Conservation (phyloP, 92 coral and sea anemone species). For the Anthopleura xanthogrammica region DNA sequence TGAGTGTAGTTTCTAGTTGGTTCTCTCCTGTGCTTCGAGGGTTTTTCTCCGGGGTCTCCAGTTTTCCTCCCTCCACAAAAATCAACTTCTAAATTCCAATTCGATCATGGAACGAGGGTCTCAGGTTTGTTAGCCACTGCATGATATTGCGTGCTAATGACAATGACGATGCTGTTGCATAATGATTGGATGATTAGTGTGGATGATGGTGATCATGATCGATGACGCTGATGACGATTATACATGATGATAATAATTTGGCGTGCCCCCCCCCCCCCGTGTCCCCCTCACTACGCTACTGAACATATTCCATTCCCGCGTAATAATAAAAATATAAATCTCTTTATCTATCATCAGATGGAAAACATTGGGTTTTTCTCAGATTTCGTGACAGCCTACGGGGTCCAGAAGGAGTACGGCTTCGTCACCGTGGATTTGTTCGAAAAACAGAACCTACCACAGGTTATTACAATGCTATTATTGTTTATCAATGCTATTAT, state of each 20-base stretch:
- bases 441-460: conserved; percentile 71
- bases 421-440: conserved; percentile 92
- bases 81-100: too few relatives aligned
- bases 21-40: too few relatives aligned
- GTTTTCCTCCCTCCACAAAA: too few relatives aligned
- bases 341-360: conserved; percentile 48
- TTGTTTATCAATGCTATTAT: background rate
- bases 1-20: too few relatives aligned
- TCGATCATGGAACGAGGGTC: too few relatives aligned
- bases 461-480: conserved; percentile 41
- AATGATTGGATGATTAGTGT: conserved; percentile 6
- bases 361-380: conserved; percentile 78
- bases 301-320: too few relatives aligned
- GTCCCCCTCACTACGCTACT: too few relatives aligned
- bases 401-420: conserved; percentile 60
- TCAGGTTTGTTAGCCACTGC: too few relatives aligned
- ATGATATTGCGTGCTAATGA: conserved; percentile 21
- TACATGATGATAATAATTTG: conserved; percentile 29
- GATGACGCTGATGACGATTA: conserved; percentile 22
- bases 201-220: conserved; percentile 21
- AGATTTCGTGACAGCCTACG: conserved; percentile 58
- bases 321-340: too few relatives aligned
- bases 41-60: too few relatives aligned
- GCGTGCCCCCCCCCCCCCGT: too few relatives aligned
- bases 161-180: conserved; percentile 24